phyloP scores from a whole-genome alignment of 2,797 vertebrate species.

The Cynodonichthys magdalenae region DNA sequence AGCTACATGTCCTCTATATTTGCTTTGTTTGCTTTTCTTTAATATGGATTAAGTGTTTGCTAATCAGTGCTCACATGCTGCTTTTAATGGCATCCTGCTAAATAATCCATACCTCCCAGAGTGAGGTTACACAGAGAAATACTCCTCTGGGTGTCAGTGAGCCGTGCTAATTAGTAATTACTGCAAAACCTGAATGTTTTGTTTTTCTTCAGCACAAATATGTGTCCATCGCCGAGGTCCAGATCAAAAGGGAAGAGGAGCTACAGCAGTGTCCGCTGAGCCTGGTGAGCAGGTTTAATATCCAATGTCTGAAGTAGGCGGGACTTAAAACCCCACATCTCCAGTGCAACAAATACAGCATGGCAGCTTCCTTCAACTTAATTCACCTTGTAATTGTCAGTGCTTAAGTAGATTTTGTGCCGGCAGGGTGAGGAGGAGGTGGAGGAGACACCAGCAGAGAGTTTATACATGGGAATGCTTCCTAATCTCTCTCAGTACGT shows the following conservation, averaged over 20 bases:
- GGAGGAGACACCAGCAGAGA: conserved; percentile 90
- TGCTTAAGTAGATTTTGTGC: conserved; percentile 9
- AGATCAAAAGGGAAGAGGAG: conserved; percentile 93
- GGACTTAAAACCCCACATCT: too few relatives aligned
- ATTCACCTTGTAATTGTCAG: background rate
- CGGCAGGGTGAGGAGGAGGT: conserved; percentile 92
- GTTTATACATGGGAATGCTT: conserved; percentile 91
- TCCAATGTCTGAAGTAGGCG: too few relatives aligned
- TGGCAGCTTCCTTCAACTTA: too few relatives aligned
- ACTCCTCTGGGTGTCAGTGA: conserved; percentile 11
- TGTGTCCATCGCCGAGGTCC: conserved; percentile 90
- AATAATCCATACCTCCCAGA: conserved; percentile 37
- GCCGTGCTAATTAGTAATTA: conserved; percentile 23
- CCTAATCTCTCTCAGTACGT: conserved; percentile 95
- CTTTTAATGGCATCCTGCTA: conserved; percentile 16
- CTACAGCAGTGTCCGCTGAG: conserved; percentile 94
- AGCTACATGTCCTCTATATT: background rate
- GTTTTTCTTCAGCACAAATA: conserved; percentile 90
- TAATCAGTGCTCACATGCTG: conserved; percentile 28
- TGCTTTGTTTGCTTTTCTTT: background rate
- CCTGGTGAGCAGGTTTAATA: conserved; percentile 80
- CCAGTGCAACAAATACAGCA: too few relatives aligned
- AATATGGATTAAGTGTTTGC: background rate
- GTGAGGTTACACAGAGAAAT: conserved; percentile 6
- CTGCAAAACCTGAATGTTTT: background rate